These are phyloP conservation scores for Phyllostomus hastatus DNA, from an alignment of 2,113 vertebrate species.

Conservation along the genomic window DNA sequence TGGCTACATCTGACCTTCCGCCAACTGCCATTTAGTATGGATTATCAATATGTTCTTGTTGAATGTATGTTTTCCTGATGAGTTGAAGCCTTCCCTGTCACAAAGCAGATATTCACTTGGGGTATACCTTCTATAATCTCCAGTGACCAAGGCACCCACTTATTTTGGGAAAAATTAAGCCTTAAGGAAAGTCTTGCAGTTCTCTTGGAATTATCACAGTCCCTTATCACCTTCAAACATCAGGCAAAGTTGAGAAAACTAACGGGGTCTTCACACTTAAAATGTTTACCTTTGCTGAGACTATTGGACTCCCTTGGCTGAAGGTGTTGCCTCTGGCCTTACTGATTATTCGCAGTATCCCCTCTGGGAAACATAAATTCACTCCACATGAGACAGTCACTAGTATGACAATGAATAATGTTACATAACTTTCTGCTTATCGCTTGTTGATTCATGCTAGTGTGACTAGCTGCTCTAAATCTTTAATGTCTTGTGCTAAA, in stretches of 20 bases:
- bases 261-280: background rate
- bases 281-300: background rate
- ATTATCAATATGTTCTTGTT: no score
- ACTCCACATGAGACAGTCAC: background rate
- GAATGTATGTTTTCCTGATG: background rate
- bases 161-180: background rate
- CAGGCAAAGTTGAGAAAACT: background rate
- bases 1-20: background rate
- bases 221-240: background rate
- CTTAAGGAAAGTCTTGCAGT: background rate
- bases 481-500: background rate
- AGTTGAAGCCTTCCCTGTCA: background rate
- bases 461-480: background rate
- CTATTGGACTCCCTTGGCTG: background rate
- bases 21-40: background rate
- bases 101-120: background rate
- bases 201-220: background rate
- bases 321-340: background rate
- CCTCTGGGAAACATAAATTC: background rate
- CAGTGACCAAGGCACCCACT: background rate
- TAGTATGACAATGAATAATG: background rate
- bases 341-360: background rate
- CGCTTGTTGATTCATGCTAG: background rate
- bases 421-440: background rate
- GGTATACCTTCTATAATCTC: background rate